A percentile compares a stretch with the other conserved stretches of the same genome.
Evolutionary conservation across 2,888 invertebrate species (phyloP).

Genomic region (Phortica okadai): DNA sequence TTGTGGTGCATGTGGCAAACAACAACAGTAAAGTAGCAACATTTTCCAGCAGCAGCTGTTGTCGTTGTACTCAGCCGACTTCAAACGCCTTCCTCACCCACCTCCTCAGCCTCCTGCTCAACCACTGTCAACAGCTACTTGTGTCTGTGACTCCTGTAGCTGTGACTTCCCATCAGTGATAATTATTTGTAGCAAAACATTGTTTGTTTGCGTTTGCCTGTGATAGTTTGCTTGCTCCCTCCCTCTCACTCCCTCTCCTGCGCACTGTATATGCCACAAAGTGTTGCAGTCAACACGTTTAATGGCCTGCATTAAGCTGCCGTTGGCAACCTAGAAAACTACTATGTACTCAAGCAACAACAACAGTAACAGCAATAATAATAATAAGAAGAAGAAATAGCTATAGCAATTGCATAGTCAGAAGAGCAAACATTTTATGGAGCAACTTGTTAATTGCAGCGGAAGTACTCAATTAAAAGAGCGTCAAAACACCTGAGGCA

Average conservation of each 20-base stretch:
- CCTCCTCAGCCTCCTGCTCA: neutral
- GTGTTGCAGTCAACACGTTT: slow-evolving; percentile 64
- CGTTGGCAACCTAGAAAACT: slow-evolving; percentile 12
- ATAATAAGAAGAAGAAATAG: neutral
- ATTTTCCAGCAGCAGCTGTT: slow-evolving; percentile 41
- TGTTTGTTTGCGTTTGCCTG: slow-evolving; percentile 24
- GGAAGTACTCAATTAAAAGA: slow-evolving; percentile 69
- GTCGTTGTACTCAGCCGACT: too few relatives aligned
- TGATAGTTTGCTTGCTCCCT: slow-evolving; percentile 5
- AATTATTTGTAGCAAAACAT: slow-evolving; percentile 47
- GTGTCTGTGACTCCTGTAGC: too few relatives aligned
- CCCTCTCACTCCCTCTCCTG: neutral
- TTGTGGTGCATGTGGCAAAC: neutral
- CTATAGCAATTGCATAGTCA: neutral
- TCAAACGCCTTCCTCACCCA: neutral
- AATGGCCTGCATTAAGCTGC: slow-evolving; percentile 58
- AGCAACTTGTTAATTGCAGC: slow-evolving; percentile 67
- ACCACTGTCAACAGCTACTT: neutral
- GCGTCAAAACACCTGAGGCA: slow-evolving; percentile 66
- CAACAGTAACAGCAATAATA: slow-evolving; percentile 5
- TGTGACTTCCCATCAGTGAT: slow-evolving; percentile 36
- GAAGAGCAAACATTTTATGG: neutral
- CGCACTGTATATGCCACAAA: slow-evolving; percentile 49
- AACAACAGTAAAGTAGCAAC: neutral
- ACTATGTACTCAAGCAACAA: neutral